Conservation (phyloP, 2,797 vertebrate genomes). For the Peromyscus melanophrys region DNA sequence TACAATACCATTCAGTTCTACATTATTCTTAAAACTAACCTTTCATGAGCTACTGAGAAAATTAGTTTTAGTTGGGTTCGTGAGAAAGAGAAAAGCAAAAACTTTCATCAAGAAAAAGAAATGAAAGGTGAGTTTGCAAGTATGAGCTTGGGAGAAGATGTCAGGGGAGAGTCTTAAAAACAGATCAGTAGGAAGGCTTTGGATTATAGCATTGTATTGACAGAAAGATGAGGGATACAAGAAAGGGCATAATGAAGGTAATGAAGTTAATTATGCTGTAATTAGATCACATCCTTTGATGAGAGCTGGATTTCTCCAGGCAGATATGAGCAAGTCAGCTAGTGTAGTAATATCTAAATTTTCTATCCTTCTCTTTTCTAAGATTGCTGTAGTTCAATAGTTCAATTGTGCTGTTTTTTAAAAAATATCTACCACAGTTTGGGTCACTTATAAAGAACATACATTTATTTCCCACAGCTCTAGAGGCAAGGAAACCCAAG, state of each 20-base stretch:
- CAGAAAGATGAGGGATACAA: background rate
- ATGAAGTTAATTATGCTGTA: background rate
- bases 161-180: background rate
- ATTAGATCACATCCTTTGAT: background rate
- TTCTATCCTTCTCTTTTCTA: background rate
- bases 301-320: background rate
- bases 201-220: background rate
- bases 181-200: background rate
- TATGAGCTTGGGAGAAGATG: background rate
- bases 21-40: background rate
- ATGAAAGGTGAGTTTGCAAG: background rate
- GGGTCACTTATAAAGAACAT: background rate
- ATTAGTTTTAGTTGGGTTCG: background rate
- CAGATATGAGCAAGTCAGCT: background rate
- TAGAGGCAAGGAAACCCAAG: background rate
- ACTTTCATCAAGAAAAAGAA: background rate
- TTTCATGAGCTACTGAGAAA: background rate
- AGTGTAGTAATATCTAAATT: background rate
- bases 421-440: background rate
- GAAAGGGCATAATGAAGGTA: background rate
- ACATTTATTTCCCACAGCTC: background rate
- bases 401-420: background rate
- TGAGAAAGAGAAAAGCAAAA: background rate
- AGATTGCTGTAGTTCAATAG: background rate
- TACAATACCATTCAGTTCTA: too few species aligned